These are phyloP conservation scores for Urocyon cinereoargenteus DNA, from an alignment of 2,797 vertebrate species.

Conservation along the genomic window DNA sequence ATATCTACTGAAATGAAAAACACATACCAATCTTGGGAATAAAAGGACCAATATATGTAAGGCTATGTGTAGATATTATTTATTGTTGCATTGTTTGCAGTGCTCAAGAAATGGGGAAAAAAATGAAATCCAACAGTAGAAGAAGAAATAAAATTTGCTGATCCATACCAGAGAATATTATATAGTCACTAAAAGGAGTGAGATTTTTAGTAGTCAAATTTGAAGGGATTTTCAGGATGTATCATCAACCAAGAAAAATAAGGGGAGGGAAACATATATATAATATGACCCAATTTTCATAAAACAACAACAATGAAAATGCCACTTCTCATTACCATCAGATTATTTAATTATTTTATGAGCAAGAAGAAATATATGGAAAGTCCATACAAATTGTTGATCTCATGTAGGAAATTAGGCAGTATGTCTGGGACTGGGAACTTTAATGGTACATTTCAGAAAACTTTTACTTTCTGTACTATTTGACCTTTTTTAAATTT, in stretches of 20 bases:
- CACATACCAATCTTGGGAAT: neutral
- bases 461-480: neutral
- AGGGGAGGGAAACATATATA: neutral
- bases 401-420: neutral
- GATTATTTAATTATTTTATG: neutral
- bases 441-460: conserved; percentile 10
- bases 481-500: neutral
- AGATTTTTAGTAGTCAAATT: neutral
- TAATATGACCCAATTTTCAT: neutral
- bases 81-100: neutral
- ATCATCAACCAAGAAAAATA: neutral
- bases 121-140: neutral
- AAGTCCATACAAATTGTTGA: neutral
- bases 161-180: neutral
- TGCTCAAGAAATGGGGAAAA: neutral
- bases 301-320: neutral
- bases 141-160: neutral
- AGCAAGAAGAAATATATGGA: neutral
- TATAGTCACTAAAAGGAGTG: neutral
- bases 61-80: neutral
- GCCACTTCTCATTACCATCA: neutral
- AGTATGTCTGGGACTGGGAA: neutral
- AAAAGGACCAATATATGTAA: neutral
- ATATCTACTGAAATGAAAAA: neutral
- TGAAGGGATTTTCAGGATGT: neutral